Evolutionary conservation across 2,113 vertebrate genomes (phyloP), one percentile per base, ranked within the genome.

Genomic region (Mesembrinibis cayennensis): DNA sequence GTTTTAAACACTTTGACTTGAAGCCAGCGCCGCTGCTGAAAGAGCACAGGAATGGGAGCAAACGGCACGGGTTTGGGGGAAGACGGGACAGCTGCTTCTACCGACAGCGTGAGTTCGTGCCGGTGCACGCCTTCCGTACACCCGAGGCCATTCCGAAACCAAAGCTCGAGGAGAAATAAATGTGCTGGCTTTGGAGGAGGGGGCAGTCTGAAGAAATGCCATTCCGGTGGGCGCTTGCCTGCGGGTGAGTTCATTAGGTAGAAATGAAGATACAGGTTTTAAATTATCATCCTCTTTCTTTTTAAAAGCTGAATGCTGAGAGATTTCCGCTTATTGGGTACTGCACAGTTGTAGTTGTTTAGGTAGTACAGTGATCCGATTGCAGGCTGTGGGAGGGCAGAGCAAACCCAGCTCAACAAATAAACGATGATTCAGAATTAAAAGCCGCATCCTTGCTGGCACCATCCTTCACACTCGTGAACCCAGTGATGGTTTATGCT

Each of bases 141-240:
- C 16, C 1, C 12, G 67, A 63, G 77, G 47, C 76, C 10, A 0
- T 19, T 45, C 49, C 22, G 32, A 52, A 70, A 25, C 14, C 30
- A 66, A 20, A 81, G 34, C 73, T 18, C 12, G 49, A 42, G 63
- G 69, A 17, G 21, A 29, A 38, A 9, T 3, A 3, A 19, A 44
- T 59, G 52, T 73, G 55, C 59, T 56, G 65, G 16, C 13, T 90
- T 40, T 20, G 45, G 38, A 58, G 36, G 45, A 77, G 73, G 32
- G n/a, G 23, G 55, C 59, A 50, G 55, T 9, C 65, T 17, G 50
- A 42, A 59, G 86, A 71, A 17, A 49, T 53, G 73, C 63, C 69
- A 17, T 4, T 82, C 9, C 2, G 1, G 34, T 6, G 3, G n/a
- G 42, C 0, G 0, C 40, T 30, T 82, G 52, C 63, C 74, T 63